Evolutionary conservation across 2,888 invertebrate species (phyloP).

Genomic region (Andrena trimmerana): DNA sequence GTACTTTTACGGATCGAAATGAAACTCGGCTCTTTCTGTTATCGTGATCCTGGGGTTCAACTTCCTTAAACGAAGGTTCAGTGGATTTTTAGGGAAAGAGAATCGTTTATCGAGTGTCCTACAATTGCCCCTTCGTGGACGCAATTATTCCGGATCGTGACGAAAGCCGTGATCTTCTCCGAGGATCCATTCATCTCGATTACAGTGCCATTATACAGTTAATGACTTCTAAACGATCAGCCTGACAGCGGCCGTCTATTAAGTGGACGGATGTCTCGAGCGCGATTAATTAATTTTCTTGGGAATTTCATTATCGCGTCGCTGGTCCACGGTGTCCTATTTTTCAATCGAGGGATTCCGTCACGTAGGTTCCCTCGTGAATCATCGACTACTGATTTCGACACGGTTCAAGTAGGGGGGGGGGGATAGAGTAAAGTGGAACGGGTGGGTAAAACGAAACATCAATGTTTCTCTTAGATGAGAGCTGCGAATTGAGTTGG

Average conservation of each 20-base stretch:
- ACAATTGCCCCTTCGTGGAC: conserved; percentile 2
- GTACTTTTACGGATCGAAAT: not conserved
- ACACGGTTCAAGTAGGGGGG: not conserved
- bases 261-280: conserved; percentile 58
- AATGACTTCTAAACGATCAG: conserved; percentile 13
- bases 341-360: conserved; percentile 14
- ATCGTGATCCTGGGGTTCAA: not conserved
- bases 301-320: conserved; percentile 59
- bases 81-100: not conserved
- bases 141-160: not conserved
- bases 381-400: not conserved
- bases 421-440: too few species aligned
- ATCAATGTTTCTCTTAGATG: too few species aligned
- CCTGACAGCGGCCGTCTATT: conserved; percentile 27
- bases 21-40: not conserved
- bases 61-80: not conserved
- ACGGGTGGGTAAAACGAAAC: too few species aligned
- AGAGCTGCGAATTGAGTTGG: too few species aligned
- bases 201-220: conserved; percentile 33
- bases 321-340: conserved; percentile 10
- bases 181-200: conserved; percentile 31
- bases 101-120: not conserved
- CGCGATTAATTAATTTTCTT: conserved; percentile 69
- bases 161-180: conserved; percentile 1
- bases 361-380: not conserved